These are phyloP conservation scores for Oscheius sp. DNA, from an alignment of 2,888 invertebrate species.

Conservation along the genomic window DNA sequence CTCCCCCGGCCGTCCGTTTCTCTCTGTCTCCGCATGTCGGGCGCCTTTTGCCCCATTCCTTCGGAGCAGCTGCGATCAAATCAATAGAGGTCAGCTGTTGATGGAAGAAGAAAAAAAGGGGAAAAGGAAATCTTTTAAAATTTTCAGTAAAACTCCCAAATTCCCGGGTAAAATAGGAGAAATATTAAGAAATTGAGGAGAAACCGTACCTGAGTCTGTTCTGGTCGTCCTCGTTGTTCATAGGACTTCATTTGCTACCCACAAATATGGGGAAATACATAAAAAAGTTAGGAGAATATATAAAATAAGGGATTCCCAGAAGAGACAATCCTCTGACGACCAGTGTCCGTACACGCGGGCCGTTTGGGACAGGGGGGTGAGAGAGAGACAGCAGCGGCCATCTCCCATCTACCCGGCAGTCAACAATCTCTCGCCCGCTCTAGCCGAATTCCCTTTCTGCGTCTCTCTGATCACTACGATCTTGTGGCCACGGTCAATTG, in stretches of 20 bases:
- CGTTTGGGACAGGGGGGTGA: background rate
- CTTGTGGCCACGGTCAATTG: background rate
- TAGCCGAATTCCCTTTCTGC: constrained; percentile 27
- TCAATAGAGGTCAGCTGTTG: constrained; percentile 23
- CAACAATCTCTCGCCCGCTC: background rate
- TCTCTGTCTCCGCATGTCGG: background rate
- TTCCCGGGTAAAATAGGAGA: background rate
- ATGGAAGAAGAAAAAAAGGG: background rate
- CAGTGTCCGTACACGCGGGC: constrained; percentile 31
- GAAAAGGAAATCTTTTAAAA: background rate
- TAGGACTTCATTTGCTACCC: constrained; percentile 25
- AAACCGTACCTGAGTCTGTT: background rate
- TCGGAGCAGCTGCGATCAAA: constrained; percentile 28
- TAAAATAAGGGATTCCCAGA: too few species aligned
- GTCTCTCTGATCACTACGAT: constrained; percentile 21
- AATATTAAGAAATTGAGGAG: constrained; percentile 10
- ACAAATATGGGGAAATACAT: too few species aligned
- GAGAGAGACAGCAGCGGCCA: background rate
- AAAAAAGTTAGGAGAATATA: too few species aligned
- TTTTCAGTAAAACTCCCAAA: background rate
- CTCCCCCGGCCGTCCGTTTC: too few species aligned
- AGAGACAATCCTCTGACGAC: background rate
- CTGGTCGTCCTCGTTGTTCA: constrained; percentile 23
- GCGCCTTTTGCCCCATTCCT: too few species aligned
- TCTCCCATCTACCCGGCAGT: background rate